Percentiles rank a stretch among this genome's conserved stretches.
Evolutionary conservation across 2,113 vertebrate species (phyloP).

Genomic region (Lophius piscatorius): DNA sequence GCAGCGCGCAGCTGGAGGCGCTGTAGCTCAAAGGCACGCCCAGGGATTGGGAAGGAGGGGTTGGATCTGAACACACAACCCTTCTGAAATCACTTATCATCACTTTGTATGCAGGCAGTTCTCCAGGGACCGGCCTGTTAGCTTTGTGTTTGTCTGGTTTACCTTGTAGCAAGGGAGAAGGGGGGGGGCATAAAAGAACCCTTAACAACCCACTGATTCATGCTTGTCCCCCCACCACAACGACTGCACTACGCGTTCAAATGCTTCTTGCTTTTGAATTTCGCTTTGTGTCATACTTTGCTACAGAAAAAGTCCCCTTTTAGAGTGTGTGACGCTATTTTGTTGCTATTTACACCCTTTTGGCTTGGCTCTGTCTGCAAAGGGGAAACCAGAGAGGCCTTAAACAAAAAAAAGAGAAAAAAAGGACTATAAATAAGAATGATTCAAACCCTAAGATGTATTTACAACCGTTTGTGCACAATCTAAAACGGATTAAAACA

Average conservation of each 20-base stretch:
- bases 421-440: slow-evolving; percentile 3
- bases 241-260: slow-evolving; percentile 14
- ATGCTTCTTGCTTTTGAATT: slow-evolving; percentile 26
- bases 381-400: slow-evolving; percentile 2
- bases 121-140: slow-evolving; percentile 62
- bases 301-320: slow-evolving; percentile 18
- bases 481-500: slow-evolving; percentile 53
- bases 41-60: slow-evolving; percentile 50
- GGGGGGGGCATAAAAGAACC: slow-evolving; percentile 39
- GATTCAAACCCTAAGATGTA: slow-evolving; percentile 8
- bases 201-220: slow-evolving; percentile 29
- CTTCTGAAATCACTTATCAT: slow-evolving; percentile 68
- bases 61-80: slow-evolving; percentile 57
- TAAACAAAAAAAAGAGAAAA: slow-evolving; percentile 14
- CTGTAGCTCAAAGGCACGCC: slow-evolving; percentile 54
- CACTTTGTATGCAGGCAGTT: slow-evolving; percentile 68
- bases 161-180: slow-evolving; percentile 42
- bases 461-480: slow-evolving; percentile 39
- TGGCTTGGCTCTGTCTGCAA: background rate
- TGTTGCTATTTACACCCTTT: slow-evolving; percentile 14
- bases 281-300: background rate
- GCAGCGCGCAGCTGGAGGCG: slow-evolving; percentile 21
- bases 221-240: slow-evolving; percentile 27
- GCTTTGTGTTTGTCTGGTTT: slow-evolving; percentile 67
- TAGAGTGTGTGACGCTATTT: slow-evolving; percentile 28